These are phyloP conservation scores for Drosophila serrata DNA, from an alignment of 1,140 invertebrate genomes.

Conservation along the genomic window DNA sequence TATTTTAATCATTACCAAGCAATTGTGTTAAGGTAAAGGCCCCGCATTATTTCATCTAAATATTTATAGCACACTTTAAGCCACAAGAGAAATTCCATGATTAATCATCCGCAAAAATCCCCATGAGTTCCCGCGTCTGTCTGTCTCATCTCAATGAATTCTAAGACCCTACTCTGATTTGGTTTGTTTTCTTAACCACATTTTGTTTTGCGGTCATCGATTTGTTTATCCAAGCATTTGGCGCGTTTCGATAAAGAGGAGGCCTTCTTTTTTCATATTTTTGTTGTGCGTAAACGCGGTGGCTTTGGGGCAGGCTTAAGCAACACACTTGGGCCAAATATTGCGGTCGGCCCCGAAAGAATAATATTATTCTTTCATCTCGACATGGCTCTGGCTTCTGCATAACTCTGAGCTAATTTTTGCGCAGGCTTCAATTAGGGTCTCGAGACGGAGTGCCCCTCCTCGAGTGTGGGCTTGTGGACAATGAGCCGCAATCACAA, in stretches of 20 bases:
- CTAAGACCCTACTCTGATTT: slow-evolving; percentile 40
- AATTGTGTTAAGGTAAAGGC: slow-evolving; percentile 55
- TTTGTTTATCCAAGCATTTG: slow-evolving; percentile 58
- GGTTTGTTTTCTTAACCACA: slow-evolving; percentile 31
- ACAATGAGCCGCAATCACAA: slow-evolving; percentile 63
- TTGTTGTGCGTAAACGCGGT: slow-evolving; percentile 54
- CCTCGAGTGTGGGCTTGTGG: slow-evolving; percentile 56
- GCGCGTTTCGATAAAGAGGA: slow-evolving; percentile 40
- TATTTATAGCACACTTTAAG: slow-evolving; percentile 28
- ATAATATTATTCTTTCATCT: slow-evolving; percentile 61
- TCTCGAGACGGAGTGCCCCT: slow-evolving; percentile 40
- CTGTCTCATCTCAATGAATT: slow-evolving; percentile 3
- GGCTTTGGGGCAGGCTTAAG: slow-evolving; percentile 59
- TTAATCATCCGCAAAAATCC: slow-evolving; percentile 44
- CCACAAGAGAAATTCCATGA: slow-evolving; percentile 42
- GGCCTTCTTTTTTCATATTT: slow-evolving; percentile 9
- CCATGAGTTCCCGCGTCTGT: slow-evolving; percentile 1
- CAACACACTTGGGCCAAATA: slow-evolving; percentile 47
- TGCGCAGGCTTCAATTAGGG: slow-evolving; percentile 48
- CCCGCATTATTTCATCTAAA: slow-evolving; percentile 42
- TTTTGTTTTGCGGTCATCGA: slow-evolving; percentile 32
- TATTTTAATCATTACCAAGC: slow-evolving; percentile 39
- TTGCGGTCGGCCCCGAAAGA: slow-evolving; percentile 50
- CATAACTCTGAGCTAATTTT: slow-evolving; percentile 60
- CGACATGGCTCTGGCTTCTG: slow-evolving; percentile 23